Conservation (phyloP, 2,888 invertebrate species). For the Coenonympha glycerion region DNA sequence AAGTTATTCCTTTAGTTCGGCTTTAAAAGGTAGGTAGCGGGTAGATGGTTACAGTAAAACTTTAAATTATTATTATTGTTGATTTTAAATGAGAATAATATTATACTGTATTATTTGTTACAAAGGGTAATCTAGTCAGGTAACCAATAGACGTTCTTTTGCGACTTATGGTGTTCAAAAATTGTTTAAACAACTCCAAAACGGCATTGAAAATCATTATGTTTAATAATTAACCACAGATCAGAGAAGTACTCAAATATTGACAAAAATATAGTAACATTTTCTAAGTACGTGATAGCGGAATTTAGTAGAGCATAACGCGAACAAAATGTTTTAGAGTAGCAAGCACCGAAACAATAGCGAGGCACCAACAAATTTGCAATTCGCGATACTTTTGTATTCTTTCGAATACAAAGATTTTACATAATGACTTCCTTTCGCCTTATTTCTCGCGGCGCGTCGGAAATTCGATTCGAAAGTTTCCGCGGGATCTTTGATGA, state of each 20-base stretch:
- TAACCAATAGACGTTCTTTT: too few species aligned
- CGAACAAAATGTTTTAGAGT: conserved; percentile 2
- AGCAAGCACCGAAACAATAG: conserved; percentile 2
- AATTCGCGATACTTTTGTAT: conserved; percentile 24
- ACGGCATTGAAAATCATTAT: too few species aligned
- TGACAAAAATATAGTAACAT: background rate
- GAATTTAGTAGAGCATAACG: background rate
- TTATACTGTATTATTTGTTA: too few species aligned
- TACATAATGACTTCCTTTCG: conserved; percentile 32
- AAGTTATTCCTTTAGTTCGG: background rate
- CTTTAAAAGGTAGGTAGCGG: background rate
- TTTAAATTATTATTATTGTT: too few species aligned
- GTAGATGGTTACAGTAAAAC: too few species aligned
- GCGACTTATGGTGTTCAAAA: too few species aligned
- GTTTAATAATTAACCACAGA: too few species aligned
- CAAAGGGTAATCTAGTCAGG: too few species aligned
- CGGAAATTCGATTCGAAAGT: conserved; percentile 51
- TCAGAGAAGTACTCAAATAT: background rate
- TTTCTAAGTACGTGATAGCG: background rate
- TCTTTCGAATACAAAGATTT: conserved; percentile 24
- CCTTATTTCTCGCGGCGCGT: conserved; percentile 35
- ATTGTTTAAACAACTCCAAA: too few species aligned
- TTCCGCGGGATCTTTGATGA: conserved; percentile 47
- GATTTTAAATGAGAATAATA: too few species aligned
- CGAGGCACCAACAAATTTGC: conserved; percentile 11